Percentiles rank a stretch among this genome's conserved stretches.
These are phyloP conservation scores for Oreotrochilus melanogaster DNA, from an alignment of 2,113 vertebrate species.

Conservation along the genomic window DNA sequence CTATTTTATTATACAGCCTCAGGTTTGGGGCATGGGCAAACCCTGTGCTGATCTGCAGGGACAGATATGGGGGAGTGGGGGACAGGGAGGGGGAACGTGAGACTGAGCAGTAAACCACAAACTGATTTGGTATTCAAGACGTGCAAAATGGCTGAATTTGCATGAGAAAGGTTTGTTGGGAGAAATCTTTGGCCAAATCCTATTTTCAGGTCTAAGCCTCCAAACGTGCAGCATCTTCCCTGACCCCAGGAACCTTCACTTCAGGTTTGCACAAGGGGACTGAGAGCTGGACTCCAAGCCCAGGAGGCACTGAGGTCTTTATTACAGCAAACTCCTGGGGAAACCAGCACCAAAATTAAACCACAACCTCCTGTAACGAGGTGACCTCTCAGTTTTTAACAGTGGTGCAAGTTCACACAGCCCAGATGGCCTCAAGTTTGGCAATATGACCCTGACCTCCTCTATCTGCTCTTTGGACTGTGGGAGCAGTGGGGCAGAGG, in stretches of 20 bases:
- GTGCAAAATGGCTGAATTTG: neutral
- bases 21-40: neutral
- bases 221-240: neutral
- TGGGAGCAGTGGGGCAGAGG: neutral
- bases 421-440: neutral
- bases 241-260: fast-evolving
- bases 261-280: neutral
- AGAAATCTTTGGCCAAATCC: neutral
- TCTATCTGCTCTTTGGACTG: neutral
- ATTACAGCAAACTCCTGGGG: neutral
- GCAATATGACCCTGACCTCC: neutral
- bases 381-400: neutral
- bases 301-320: fast-evolving
- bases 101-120: neutral
- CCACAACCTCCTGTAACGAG: neutral
- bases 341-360: neutral
- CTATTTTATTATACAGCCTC: too few species aligned
- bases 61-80: neutral
- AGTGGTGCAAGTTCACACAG: neutral
- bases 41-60: fast-evolving
- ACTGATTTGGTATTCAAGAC: conserved; percentile 1
- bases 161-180: neutral
- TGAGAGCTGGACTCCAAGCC: neutral
- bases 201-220: neutral
- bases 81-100: neutral